Percentiles rank a stretch among this genome's conserved stretches.
phyloP scores from a whole-genome alignment of 1,140 invertebrate species.

The Hydropsyche tenuis region DNA sequence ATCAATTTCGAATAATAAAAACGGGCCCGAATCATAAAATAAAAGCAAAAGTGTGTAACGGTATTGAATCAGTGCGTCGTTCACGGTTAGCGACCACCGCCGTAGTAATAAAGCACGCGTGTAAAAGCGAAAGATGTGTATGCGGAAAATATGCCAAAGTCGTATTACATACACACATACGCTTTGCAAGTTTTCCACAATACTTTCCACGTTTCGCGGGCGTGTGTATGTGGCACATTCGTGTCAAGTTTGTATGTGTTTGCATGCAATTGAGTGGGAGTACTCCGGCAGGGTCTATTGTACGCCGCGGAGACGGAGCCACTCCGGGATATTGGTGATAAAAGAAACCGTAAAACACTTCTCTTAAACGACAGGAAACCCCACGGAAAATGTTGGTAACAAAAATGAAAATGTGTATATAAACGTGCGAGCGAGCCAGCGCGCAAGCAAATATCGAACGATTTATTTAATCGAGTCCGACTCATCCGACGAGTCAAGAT shows the following conservation, averaged over 20 bases:
- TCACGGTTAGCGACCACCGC: slow-evolving; percentile 9
- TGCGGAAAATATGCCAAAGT: slow-evolving; percentile 1
- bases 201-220: background rate
- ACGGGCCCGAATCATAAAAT: too few relatives aligned
- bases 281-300: slow-evolving; percentile 31
- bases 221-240: background rate
- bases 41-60: too few relatives aligned
- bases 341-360: slow-evolving; percentile 42
- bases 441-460: too few relatives aligned
- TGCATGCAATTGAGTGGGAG: slow-evolving; percentile 41
- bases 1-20: too few relatives aligned
- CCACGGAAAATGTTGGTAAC: slow-evolving; percentile 32
- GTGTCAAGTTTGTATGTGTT: slow-evolving; percentile 5
- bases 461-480: too few relatives aligned
- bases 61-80: slow-evolving; percentile 15
- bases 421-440: background rate
- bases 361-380: slow-evolving; percentile 40
- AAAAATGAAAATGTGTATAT: slow-evolving; percentile 27
- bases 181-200: background rate
- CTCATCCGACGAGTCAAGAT: too few relatives aligned
- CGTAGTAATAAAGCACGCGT: slow-evolving; percentile 13
- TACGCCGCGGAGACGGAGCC: slow-evolving; percentile 35
- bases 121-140: background rate
- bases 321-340: slow-evolving; percentile 41
- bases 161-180: background rate